Evolutionary conservation across 2,888 invertebrate species (phyloP).

Genomic region (Allacma fusca): DNA sequence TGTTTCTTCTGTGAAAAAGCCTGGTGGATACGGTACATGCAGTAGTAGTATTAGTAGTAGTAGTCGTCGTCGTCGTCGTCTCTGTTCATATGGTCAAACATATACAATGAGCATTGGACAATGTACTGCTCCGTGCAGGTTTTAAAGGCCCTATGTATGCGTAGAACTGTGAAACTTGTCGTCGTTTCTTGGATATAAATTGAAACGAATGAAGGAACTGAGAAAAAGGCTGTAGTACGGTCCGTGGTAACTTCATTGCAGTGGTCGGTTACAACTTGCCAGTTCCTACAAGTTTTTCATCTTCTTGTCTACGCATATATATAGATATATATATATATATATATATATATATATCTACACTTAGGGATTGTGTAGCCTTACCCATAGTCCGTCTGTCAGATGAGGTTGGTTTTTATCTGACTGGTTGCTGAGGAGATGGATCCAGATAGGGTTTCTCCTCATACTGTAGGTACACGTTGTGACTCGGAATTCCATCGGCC

Average conservation of each 20-base stretch:
- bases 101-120: no score
- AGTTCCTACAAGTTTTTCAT: not conserved
- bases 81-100: no score
- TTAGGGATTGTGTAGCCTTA: not conserved
- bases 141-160: not conserved
- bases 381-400: not conserved
- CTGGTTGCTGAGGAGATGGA: not conserved
- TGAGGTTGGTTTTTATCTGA: not conserved
- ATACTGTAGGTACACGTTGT: not conserved
- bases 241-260: not conserved
- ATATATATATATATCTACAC: not conserved
- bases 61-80: no score
- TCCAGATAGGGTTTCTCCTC: not conserved
- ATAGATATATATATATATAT: not conserved
- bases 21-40: not conserved
- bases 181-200: not conserved
- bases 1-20: not conserved
- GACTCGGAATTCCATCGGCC: not conserved
- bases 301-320: not conserved
- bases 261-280: not conserved
- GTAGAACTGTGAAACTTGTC: constrained; percentile 17
- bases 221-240: not conserved
- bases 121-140: no score
- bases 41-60: no score
- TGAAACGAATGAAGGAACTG: not conserved